Percentiles rank a stretch among this genome's conserved stretches.
Conservation (phyloP, 2,888 invertebrate genomes). For the Phytoseiulus persimilis region DNA sequence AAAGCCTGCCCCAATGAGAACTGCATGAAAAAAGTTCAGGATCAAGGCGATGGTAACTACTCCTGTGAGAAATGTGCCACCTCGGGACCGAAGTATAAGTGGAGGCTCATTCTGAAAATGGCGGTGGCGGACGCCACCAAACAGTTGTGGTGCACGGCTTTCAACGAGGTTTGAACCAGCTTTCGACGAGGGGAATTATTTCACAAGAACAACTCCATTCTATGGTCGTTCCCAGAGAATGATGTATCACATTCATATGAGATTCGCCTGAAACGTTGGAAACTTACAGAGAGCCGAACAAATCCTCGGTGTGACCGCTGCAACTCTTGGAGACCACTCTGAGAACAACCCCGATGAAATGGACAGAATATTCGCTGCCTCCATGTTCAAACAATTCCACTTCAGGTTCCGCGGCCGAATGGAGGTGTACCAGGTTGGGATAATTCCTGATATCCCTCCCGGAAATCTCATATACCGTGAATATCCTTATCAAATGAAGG, state of each 20-base stretch:
- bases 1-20: conserved; percentile 75
- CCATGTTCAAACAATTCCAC: conserved; percentile 68
- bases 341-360: conserved; percentile 59
- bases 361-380: conserved; percentile 62
- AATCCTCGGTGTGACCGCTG: conserved; percentile 62
- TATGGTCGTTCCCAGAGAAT: too few relatives aligned
- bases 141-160: conserved; percentile 81
- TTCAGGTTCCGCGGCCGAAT: conserved; percentile 78
- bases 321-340: conserved; percentile 64
- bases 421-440: conserved; percentile 73
- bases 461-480: too few relatives aligned
- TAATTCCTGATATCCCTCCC: not conserved
- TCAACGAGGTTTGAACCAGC: conserved; percentile 56
- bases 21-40: conserved; percentile 91
- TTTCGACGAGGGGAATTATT: too few relatives aligned
- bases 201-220: too few relatives aligned
- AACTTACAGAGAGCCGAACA: conserved; percentile 64
- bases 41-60: conserved; percentile 75
- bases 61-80: conserved; percentile 89
- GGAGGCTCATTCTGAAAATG: conserved; percentile 70
- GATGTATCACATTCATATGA: too few relatives aligned
- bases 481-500: too few relatives aligned
- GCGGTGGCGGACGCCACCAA: conserved; percentile 78
- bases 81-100: conserved; percentile 69
- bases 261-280: not conserved